Evolutionary conservation across 2,797 vertebrate species (phyloP), one percentile per base, ranked within the genome.

Genomic region (Toxotes lorentzi): DNA sequence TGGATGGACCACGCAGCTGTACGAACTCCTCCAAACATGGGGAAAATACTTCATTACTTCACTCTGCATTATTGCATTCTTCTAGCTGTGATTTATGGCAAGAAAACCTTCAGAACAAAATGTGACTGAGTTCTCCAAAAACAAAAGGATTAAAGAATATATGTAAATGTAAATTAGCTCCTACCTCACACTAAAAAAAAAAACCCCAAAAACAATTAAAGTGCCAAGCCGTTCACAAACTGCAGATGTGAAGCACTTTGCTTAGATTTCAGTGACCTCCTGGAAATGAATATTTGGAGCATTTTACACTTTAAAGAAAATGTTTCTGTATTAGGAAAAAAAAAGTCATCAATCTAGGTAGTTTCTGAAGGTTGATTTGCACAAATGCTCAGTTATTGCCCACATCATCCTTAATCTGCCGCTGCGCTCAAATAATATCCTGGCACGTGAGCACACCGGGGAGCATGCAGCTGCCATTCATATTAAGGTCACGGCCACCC

Each of bases 401-500:
- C 69, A 75, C 53, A 63, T 83, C 76, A 77, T 11, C 56, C 70
- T 79, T 68, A 85, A 88, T 90, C 82, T 79, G 62, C 48, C 1
- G 7, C 60, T 54, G 53, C n/a, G 27, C 75, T 72, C 63, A 58
- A 70, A 84, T 88, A 83, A 86, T 62, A 78, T 81, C 4, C 2
- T 70, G 41, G 47, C 70, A 82, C 43, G 32, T 47, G 4, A 89
- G 79, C 23, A 0, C 73, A 71, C 69, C 3, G 2, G 57, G 48
- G 54, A 70, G 56, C 74, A 70, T 58, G 40, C 76, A 83, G 67
- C 66, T 80, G 73, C 69, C 66, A 74, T 85, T 91, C 85, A 85
- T 86, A 91, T 91, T 85, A 70, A 86, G 91, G 91, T 88, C 91
- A 90, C 0, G 12, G 57, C 84, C 86, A 64, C 85, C 88, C 77